Evolutionary conservation across 1,140 invertebrate genomes (phyloP).

Genomic region (Periplaneta americana): DNA sequence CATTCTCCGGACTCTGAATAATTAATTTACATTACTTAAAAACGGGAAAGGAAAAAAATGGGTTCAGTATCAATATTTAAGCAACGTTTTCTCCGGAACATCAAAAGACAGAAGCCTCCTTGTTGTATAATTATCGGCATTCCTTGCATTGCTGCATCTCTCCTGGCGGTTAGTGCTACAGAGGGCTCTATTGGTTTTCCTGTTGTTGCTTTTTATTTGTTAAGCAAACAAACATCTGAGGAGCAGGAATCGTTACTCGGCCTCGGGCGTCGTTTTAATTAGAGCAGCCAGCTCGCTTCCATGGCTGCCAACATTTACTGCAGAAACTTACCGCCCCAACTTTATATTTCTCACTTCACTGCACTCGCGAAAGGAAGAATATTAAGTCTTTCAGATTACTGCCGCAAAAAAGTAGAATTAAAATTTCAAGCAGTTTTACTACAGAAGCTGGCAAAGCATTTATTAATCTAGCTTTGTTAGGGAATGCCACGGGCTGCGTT

Average conservation of each 20-base stretch:
- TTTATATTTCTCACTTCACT: background rate
- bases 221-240: constrained; percentile 14
- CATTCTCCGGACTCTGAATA: background rate
- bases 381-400: background rate
- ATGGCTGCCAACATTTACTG: background rate
- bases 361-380: background rate
- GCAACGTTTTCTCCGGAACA: background rate
- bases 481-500: too few species aligned
- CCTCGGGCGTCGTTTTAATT: constrained; percentile 7
- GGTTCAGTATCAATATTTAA: background rate
- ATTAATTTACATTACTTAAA: background rate
- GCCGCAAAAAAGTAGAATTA: background rate
- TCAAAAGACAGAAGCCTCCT: background rate
- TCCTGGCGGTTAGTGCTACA: background rate
- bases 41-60: background rate
- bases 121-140: constrained; percentile 8
- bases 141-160: constrained; percentile 2
- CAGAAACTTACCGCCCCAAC: background rate
- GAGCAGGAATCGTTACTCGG: constrained; percentile 9
- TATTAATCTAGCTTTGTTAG: too few species aligned
- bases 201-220: constrained; percentile 9
- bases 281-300: background rate
- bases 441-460: background rate
- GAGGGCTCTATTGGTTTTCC: constrained; percentile 6
- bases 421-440: background rate